phyloP scores from a whole-genome alignment of 2,797 vertebrate genomes.

The Novumbra hubbsi region DNA sequence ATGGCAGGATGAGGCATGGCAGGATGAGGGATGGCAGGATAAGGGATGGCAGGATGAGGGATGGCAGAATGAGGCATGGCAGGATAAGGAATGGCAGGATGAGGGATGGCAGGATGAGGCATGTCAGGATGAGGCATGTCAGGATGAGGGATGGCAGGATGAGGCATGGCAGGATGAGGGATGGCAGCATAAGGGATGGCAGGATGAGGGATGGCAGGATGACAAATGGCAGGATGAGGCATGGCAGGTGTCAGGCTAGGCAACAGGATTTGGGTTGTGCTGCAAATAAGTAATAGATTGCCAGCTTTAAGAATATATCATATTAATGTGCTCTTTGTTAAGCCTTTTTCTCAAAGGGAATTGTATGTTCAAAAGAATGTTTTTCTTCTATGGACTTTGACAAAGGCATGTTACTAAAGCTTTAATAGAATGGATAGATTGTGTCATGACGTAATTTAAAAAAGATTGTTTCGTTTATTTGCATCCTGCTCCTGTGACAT shows the following conservation, averaged over 20 bases:
- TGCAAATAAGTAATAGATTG: constrained; percentile 66
- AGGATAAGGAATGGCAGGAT: constrained; percentile 20
- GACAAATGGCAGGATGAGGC: background rate
- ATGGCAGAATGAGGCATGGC: too few species aligned
- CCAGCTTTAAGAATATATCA: constrained; percentile 70
- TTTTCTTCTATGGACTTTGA: constrained; percentile 63
- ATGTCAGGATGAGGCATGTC: too few species aligned
- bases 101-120: background rate
- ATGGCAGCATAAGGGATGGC: too few species aligned
- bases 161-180: background rate
- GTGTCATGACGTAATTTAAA: constrained; percentile 67
- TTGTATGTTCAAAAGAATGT: constrained; percentile 54
- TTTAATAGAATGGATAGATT: constrained; percentile 80
- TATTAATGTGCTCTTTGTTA: constrained; percentile 71
- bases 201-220: too few species aligned
- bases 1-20: too few species aligned
- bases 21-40: too few species aligned
- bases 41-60: too few species aligned
- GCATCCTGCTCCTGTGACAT: constrained; percentile 80
- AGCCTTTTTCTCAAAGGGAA: constrained; percentile 62
- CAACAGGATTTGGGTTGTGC: constrained; percentile 44
- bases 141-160: constrained; percentile 7
- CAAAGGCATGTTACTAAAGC: constrained; percentile 78
- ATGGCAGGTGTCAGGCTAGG: constrained; percentile 18
- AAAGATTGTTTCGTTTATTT: constrained; percentile 74